Evolutionary conservation across 2,113 vertebrate species (phyloP), one percentile per base, ranked within the genome.

Genomic region (Boleophthalmus pectinirostris): DNA sequence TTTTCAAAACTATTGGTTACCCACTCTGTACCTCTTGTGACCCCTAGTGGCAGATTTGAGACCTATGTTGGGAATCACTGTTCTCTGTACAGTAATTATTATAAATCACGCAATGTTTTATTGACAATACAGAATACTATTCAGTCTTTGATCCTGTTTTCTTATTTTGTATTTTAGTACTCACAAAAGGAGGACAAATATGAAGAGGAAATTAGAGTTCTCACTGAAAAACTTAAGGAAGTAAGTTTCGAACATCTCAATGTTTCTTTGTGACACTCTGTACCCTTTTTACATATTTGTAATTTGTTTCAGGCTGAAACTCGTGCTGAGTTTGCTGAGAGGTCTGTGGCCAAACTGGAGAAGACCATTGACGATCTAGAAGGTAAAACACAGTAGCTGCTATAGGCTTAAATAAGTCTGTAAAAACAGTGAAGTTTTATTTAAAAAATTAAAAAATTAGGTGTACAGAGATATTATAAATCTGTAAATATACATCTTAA

Each of bases 161-260:
- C 29, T 85, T 11, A 38, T 8, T 82, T 69, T 80, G 23, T 46
- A n/a, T 90, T 88, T 49, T 82, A 98, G 97, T 98, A 98, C 84
- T 96, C 97, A 56, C 96, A 95, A 90, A 98, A 98, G 92, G 97
- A 98, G 79, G 97, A 98, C 88, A 98, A 98, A 89, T 98, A 96
- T 0, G 96, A 98, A 89, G 97, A 98, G 75, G 97, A 98, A 87
- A 97, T 98, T 73, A 95, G 94, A 92, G 92, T 98, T 79, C 94
- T 99, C n/a, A 96, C 95, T 45, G 98, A 99, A 83, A 98, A 98
- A 76, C 95, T 99, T 79, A 99, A 99, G 88, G 98, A 99, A 96
- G 97, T 98, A 74, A 93, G 94, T 12, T 15, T 46, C 66, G 5
- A 53, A 3, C 13, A 47, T 29, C 56, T 73, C 3, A 21, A 5